These are phyloP conservation scores for Atherix ibis DNA, from an alignment of 2,888 invertebrate genomes.

Conservation along the genomic window DNA sequence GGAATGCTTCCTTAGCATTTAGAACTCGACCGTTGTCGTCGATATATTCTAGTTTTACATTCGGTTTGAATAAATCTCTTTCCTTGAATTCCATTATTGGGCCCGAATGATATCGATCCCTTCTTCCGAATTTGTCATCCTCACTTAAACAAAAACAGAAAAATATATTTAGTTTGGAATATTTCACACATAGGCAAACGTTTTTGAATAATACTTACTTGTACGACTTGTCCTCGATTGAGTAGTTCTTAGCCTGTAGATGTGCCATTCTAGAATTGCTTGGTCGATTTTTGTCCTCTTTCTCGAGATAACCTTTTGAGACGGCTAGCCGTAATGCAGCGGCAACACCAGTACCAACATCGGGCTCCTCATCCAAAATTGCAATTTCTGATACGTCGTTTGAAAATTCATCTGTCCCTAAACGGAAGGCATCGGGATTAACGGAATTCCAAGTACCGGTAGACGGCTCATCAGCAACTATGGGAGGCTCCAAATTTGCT, in stretches of 20 bases:
- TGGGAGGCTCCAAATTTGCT: conserved; percentile 24
- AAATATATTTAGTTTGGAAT: neutral
- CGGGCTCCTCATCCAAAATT: conserved; percentile 77
- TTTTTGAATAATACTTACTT: conserved; percentile 32
- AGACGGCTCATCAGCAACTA: conserved; percentile 37
- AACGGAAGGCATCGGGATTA: conserved; percentile 38
- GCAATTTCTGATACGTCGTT: conserved; percentile 30
- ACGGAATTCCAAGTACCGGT: conserved; percentile 76
- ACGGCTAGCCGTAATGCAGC: conserved; percentile 80
- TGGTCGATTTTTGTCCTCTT: conserved; percentile 56
- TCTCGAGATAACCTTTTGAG: conserved; percentile 87
- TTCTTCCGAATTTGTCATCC: conserved; percentile 59
- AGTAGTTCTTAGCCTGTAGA: conserved; percentile 63
- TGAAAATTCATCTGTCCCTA: conserved; percentile 33
- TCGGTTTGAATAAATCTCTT: conserved; percentile 78
- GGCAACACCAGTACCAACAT: conserved; percentile 79
- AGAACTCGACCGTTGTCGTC: conserved; percentile 90
- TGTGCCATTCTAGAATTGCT: conserved; percentile 57
- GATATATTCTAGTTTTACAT: conserved; percentile 90
- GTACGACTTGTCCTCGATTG: conserved; percentile 61
- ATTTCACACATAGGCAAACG: too few species aligned
- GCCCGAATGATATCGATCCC: conserved; percentile 59
- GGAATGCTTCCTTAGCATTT: conserved; percentile 91
- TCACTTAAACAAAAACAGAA: conserved; percentile 36
- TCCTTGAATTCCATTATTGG: conserved; percentile 86